Percentiles rank a stretch among this genome's conserved stretches.
Evolutionary conservation across 2,888 invertebrate species (phyloP).

Genomic region (Nesidiocoris tenuis): DNA sequence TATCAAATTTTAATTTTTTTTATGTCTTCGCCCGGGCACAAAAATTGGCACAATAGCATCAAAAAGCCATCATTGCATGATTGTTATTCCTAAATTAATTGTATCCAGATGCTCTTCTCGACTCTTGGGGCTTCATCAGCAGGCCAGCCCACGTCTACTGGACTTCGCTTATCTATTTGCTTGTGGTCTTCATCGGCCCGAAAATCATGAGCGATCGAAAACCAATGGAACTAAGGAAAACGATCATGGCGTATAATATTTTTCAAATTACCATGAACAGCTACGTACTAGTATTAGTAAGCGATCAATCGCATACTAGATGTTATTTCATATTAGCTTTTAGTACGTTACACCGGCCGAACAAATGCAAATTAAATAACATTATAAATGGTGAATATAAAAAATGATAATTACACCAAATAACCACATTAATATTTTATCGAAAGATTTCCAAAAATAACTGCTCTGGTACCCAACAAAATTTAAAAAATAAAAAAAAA

Average conservation of each 20-base stretch:
- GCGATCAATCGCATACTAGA: neutral
- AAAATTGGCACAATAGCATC: no score
- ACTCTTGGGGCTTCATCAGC: constrained; percentile 23
- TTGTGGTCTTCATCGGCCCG: constrained; percentile 63
- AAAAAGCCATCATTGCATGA: no score
- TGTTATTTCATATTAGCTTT: neutral
- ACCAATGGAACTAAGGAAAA: constrained; percentile 64
- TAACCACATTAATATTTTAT: no score
- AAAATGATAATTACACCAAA: no score
- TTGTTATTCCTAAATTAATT: no score
- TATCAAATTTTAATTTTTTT: no score
- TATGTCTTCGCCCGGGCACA: no score
- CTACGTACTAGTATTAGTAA: constrained; percentile 22
- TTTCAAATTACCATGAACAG: constrained; percentile 64
- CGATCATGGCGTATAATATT: constrained; percentile 77
- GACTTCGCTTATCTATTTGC: constrained; percentile 60
- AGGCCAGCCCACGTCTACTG: constrained; percentile 59
- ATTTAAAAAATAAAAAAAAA: neutral
- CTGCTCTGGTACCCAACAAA: neutral
- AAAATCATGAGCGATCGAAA: constrained; percentile 67
- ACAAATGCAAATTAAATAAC: no score
- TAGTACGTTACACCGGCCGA: neutral
- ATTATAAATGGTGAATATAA: no score
- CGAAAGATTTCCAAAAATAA: no score
- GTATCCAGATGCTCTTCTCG: constrained; percentile 16